A percentile compares a stretch with the other conserved stretches of the same genome.
Evolutionary conservation across 2,797 vertebrate genomes (phyloP).

Genomic region (Onychomys arenicola): DNA sequence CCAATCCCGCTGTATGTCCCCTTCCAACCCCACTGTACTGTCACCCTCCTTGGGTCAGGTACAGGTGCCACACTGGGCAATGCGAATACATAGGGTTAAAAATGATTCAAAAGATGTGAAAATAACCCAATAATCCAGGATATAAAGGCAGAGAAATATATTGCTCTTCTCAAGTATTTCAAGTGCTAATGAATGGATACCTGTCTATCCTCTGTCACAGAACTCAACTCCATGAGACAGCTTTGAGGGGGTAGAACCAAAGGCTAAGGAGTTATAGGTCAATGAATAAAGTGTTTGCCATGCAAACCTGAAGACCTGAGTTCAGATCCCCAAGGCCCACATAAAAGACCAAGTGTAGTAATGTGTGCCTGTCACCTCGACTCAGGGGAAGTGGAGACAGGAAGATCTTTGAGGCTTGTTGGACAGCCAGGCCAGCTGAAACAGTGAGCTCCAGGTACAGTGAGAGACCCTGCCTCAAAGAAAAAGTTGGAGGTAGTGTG

Average conservation of each 20-base stretch:
- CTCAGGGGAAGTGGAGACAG: background rate
- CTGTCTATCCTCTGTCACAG: background rate
- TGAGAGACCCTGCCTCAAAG: background rate
- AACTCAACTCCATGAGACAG: background rate
- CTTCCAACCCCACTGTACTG: background rate
- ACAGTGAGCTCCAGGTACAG: background rate
- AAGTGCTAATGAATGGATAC: background rate
- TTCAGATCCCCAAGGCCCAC: background rate
- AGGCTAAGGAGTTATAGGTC: background rate
- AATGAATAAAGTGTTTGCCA: background rate
- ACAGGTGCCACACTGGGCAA: background rate
- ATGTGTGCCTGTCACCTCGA: background rate
- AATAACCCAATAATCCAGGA: background rate
- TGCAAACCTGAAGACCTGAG: background rate
- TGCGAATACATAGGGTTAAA: background rate
- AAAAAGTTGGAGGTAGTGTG: background rate
- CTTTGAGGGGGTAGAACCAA: background rate
- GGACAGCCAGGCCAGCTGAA: background rate
- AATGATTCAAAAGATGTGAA: background rate
- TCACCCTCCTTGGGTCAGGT: background rate
- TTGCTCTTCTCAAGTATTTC: slow-evolving; percentile 10
- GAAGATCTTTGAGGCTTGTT: background rate
- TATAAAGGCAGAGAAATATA: background rate
- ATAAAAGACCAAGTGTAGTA: background rate
- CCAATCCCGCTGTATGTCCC: background rate